Conservation (phyloP, 2,113 vertebrate species). For the Corythaeola cristata region DNA sequence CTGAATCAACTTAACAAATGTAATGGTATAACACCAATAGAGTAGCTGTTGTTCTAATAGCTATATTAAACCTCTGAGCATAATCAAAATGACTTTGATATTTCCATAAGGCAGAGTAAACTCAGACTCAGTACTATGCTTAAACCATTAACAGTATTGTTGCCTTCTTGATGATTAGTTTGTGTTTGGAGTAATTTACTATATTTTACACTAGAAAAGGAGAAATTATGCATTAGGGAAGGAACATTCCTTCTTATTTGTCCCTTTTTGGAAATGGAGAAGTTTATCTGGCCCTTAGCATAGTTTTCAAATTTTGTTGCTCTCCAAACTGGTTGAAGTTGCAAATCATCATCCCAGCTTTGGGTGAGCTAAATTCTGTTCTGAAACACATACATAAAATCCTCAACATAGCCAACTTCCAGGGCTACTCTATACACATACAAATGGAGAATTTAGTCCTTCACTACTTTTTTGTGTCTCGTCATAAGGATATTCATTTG, state of each 20-base stretch:
- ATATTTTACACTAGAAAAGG: conserved; percentile 50
- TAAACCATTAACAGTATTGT: conserved; percentile 59
- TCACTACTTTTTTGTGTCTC: neutral
- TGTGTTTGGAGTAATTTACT: conserved; percentile 59
- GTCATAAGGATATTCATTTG: neutral
- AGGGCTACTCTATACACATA: neutral
- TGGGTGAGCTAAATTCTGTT: neutral
- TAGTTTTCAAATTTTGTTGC: conserved; percentile 24
- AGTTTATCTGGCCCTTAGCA: conserved; percentile 48
- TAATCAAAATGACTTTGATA: conserved; percentile 57
- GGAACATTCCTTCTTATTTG: conserved; percentile 55
- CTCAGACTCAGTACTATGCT: conserved; percentile 25
- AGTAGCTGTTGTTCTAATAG: conserved; percentile 55
- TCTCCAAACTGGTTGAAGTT: conserved; percentile 23
- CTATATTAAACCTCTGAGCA: conserved; percentile 59
- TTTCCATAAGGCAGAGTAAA: conserved; percentile 66
- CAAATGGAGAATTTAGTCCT: neutral
- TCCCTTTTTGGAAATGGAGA: conserved; percentile 61
- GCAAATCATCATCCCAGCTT: neutral
- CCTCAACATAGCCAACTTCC: neutral
- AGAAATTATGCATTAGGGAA: conserved; percentile 51
- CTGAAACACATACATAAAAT: neutral
- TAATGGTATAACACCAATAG: conserved; percentile 25
- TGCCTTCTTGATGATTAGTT: conserved; percentile 63
- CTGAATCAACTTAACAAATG: conserved; percentile 54